Base-by-base conservation (phyloP, 2,888 invertebrate genomes). In the Schizaphis graminum region DNA sequence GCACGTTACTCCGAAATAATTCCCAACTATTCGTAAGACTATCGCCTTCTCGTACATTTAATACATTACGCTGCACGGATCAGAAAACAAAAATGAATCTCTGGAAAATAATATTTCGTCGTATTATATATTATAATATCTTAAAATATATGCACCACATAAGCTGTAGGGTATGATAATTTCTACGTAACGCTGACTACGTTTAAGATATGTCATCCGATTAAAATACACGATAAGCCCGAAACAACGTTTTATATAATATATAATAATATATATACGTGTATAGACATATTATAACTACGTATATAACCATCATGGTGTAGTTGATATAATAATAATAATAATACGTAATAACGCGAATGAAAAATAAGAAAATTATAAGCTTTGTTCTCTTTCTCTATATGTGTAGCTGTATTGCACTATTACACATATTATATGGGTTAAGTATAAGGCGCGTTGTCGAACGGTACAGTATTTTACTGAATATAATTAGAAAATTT, bases 31-130 rank as follows among this genome's bases (percentile, higher is more conserved):
- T 77, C 21, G 77, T 77, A 35, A 77, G 21, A 77, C 77, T 35
- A 77, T 77, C 77, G 77, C 77, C 35, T 77, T 77, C 77, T 35
- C 77, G 3, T 67, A 26, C 53, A 57, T 41, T 61, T 61, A 44
- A 44, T 41, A 28, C 61, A 57, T 41, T 44, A 61, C n/a, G 24
- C 21, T 47, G 10, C 61, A 47, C n/a, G 90, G 61, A 61, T n/a
- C 61, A 90, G 61, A n/a, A 67, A 90, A 90, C 89, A 89, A 89
- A 67, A 47, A 89, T 53, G 61, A 41, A 24, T 47, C 61, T 47
- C 44, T 26, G 90, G 21, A 90, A 90, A 90, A 90, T 44, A 67
- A 90, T 61, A 44, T n/a, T 26, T 35, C 35, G 3, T 35, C 21
- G 67, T 77, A 35, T n/a, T 67, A 35, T 21, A 77, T 77, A 35